Percentiles rank a stretch among this genome's conserved stretches.
These are phyloP conservation scores for Gymnothorax javanicus DNA, from an alignment of 2,797 vertebrate genomes.

Conservation along the genomic window DNA sequence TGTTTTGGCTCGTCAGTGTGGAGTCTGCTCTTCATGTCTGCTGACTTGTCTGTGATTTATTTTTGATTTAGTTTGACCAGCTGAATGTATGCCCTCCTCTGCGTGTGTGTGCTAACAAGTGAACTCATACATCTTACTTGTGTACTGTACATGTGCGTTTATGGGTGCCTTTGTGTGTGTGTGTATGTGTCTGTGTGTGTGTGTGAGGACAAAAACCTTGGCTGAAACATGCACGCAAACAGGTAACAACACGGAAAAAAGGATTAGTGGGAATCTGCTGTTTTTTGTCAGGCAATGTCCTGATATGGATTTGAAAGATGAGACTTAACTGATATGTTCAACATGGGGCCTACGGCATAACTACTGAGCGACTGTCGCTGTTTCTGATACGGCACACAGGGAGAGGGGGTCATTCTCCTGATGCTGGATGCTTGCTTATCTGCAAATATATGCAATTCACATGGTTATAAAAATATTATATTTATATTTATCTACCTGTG, in stretches of 20 bases:
- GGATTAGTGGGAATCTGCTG: neutral
- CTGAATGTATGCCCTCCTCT: neutral
- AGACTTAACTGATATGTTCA: slow-evolving; percentile 58
- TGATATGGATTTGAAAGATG: slow-evolving; percentile 58
- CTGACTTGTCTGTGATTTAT: neutral
- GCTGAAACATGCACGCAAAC: neutral
- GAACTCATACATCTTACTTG: neutral
- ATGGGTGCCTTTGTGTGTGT: neutral
- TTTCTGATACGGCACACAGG: slow-evolving; percentile 47
- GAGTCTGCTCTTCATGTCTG: neutral
- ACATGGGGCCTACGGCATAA: slow-evolving; percentile 61
- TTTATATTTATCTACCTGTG: neutral
- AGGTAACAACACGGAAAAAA: neutral
- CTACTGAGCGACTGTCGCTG: slow-evolving; percentile 64
- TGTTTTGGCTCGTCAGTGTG: neutral
- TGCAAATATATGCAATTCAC: slow-evolving; percentile 33
- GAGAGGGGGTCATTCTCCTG: slow-evolving; percentile 49
- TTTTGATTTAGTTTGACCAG: neutral
- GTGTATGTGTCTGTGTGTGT: neutral
- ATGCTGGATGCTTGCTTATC: slow-evolving; percentile 53
- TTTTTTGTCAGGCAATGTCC: slow-evolving; percentile 34
- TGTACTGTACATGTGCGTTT: neutral
- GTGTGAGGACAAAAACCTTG: neutral
- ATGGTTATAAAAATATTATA: neutral
- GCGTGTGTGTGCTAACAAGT: neutral